Evolutionary conservation across 2,797 vertebrate genomes (phyloP).

Genomic region (Arnoldichthys spilopterus): DNA sequence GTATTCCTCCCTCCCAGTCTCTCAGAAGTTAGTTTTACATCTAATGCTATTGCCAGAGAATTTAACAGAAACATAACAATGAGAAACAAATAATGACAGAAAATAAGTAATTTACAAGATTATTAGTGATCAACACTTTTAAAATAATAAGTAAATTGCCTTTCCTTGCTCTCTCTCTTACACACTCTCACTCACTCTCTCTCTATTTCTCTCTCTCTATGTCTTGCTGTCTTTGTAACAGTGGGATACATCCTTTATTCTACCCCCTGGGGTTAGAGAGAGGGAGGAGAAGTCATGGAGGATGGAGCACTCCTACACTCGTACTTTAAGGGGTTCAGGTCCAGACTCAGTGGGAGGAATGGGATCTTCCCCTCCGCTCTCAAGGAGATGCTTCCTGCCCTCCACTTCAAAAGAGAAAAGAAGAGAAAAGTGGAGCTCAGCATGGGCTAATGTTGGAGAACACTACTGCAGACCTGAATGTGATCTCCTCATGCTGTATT

Average conservation of each 20-base stretch:
- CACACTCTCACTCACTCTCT: neutral
- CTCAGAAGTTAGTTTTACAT: too few species aligned
- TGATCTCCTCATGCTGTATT: neutral
- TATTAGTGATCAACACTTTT: too few species aligned
- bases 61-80: too few species aligned
- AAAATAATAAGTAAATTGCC: too few species aligned
- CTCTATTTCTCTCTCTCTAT: conserved; percentile 8
- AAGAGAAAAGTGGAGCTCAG: neutral
- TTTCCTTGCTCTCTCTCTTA: too few species aligned
- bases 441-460: conserved; percentile 6
- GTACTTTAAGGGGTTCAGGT: conserved; percentile 69
- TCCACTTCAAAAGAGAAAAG: conserved; percentile 71
- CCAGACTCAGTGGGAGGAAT: conserved; percentile 77
- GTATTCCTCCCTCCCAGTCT: too few species aligned
- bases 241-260: conserved; percentile 81
- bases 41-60: too few species aligned
- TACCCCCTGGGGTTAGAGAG: conserved; percentile 77
- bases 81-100: too few species aligned
- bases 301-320: conserved; percentile 36
- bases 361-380: conserved; percentile 68
- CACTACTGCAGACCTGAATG: neutral
- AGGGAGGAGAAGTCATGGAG: conserved; percentile 64
- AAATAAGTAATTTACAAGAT: too few species aligned
- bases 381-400: conserved; percentile 83
- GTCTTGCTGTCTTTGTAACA: conserved; percentile 56